These are phyloP conservation scores for Collichthys lucidus DNA, from an alignment of 2,113 vertebrate species.

Conservation along the genomic window DNA sequence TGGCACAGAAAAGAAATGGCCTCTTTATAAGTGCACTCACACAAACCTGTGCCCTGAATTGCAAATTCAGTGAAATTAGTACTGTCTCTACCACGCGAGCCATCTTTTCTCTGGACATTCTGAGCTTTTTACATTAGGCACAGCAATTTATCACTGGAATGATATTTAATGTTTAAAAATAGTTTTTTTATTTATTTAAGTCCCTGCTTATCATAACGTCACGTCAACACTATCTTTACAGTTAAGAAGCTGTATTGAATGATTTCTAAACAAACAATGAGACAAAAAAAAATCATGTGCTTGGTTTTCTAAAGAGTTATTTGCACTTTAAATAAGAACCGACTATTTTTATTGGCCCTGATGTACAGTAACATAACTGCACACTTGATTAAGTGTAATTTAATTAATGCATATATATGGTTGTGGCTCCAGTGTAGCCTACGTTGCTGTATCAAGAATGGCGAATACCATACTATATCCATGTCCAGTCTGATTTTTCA, in stretches of 20 bases:
- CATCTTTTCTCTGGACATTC: not conserved
- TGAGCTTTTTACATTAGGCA: not conserved
- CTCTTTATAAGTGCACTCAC: constrained; percentile 5
- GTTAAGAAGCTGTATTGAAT: not conserved
- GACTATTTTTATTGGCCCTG: not conserved
- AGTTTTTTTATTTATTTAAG: too few species aligned
- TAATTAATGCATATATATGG: too few species aligned
- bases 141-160: too few species aligned
- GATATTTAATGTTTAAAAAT: too few species aligned
- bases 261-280: not conserved
- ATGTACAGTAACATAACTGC: constrained; percentile 5
- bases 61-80: constrained; percentile 15
- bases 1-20: not conserved
- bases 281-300: not conserved
- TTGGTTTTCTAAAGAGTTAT: not conserved
- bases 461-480: too few species aligned
- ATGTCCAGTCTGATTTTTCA: too few species aligned
- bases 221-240: not conserved
- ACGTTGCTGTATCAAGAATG: too few species aligned
- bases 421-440: too few species aligned
- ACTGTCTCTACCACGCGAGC: not conserved
- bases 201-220: not conserved
- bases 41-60: constrained; percentile 27
- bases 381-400: constrained; percentile 5
- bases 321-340: constrained; percentile 7